A percentile compares a stretch with the other conserved stretches of the same genome.
Conservation (phyloP, 2,888 invertebrate species). For the Metallyticus violacea region DNA sequence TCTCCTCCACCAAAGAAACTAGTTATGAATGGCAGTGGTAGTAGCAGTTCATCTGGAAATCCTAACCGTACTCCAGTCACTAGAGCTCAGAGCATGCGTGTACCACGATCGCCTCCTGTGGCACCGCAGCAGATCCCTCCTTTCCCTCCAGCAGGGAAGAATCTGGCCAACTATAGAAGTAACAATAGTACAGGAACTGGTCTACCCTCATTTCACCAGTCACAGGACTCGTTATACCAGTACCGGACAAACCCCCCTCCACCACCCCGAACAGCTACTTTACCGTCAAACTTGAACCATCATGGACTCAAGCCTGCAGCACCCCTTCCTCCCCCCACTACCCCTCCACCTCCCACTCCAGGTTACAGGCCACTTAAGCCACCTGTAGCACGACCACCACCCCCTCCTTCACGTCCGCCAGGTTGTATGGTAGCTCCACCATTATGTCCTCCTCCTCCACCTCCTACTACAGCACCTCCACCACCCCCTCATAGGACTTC, state of each 20-base stretch:
- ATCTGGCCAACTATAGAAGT: conserved; percentile 23
- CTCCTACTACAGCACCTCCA: conserved; percentile 42
- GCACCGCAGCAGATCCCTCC: conserved; percentile 49
- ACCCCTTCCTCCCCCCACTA: conserved; percentile 29
- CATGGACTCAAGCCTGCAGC: conserved; percentile 31
- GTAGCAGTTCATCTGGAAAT: background rate
- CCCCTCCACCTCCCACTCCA: conserved; percentile 12
- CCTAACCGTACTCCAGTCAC: conserved; percentile 52
- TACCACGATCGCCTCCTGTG: conserved; percentile 67
- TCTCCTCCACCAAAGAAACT: conserved; percentile 66
- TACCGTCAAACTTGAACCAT: conserved; percentile 40
- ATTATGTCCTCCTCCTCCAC: conserved; percentile 56
- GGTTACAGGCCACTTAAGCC: conserved; percentile 41
- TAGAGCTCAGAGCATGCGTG: conserved; percentile 80
- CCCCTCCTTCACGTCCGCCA: conserved; percentile 44
- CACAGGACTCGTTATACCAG: conserved; percentile 50
- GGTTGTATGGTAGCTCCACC: conserved; percentile 40
- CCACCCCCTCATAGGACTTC: conserved; percentile 41
- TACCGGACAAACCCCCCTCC: conserved; percentile 36
- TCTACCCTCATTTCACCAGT: conserved; percentile 49
- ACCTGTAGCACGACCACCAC: conserved; percentile 52
- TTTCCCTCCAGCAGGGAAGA: conserved; percentile 34
- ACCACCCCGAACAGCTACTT: conserved; percentile 38
- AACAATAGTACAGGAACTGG: conserved; percentile 8
- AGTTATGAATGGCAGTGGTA: conserved; percentile 47